Evolutionary conservation across 2,888 invertebrate genomes (phyloP).

Genomic region (Pammene fasciana): DNA sequence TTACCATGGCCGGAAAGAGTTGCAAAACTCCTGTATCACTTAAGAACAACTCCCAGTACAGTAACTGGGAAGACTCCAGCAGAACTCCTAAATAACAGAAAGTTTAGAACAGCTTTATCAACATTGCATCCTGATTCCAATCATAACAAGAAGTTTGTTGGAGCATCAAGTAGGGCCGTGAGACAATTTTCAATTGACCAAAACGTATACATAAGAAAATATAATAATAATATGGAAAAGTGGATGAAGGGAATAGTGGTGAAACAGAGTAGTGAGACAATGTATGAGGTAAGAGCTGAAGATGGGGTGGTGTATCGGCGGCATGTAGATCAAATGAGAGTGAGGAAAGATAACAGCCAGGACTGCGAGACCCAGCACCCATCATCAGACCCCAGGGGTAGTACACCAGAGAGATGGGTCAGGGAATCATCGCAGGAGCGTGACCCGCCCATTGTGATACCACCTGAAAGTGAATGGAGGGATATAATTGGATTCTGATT

Average conservation of each 20-base stretch:
- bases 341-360: neutral
- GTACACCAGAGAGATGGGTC: neutral
- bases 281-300: constrained; percentile 1
- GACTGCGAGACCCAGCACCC: neutral
- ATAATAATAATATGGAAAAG: neutral
- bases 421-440: neutral
- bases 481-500: neutral
- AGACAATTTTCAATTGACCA: neutral
- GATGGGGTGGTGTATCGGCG: constrained; percentile 1
- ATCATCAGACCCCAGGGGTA: too few relatives aligned
- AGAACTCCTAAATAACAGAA: too few relatives aligned
- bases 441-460: neutral
- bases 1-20: too few relatives aligned
- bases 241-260: neutral
- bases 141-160: too few relatives aligned
- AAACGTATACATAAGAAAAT: neutral
- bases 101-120: too few relatives aligned
- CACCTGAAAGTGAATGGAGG: neutral
- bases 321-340: constrained; percentile 6
- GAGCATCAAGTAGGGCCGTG: neutral
- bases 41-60: too few relatives aligned
- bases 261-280: neutral
- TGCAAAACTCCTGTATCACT: too few relatives aligned
- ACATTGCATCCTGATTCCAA: too few relatives aligned
- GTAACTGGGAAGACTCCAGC: too few relatives aligned